A percentile compares a stretch with the other conserved stretches of the same genome.
phyloP scores from a whole-genome alignment of 2,797 vertebrate genomes.

The Bufotes viridis region DNA sequence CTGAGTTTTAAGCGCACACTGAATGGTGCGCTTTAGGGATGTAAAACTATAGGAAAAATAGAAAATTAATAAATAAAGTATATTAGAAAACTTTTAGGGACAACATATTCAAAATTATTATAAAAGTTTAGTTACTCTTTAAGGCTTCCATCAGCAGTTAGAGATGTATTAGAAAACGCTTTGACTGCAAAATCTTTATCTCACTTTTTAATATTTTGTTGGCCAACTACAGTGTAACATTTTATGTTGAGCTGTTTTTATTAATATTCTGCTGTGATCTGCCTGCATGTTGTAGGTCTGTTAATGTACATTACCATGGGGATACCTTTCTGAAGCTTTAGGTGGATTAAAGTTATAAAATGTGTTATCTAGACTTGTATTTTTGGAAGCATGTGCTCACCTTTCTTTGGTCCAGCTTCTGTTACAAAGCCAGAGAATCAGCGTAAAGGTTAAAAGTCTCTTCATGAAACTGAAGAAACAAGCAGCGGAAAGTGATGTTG shows the following conservation, averaged over 20 bases:
- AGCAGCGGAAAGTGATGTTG: background rate
- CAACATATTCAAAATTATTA: no score
- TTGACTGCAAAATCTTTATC: no score
- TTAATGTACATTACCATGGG: background rate
- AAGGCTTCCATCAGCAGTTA: no score
- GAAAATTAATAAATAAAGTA: no score
- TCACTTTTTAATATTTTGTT: background rate
- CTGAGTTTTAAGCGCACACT: no score
- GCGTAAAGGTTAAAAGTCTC: slow-evolving; percentile 40
- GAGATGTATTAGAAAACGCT: no score
- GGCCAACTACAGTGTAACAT: background rate
- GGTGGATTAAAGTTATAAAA: slow-evolving; percentile 14
- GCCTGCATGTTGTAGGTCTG: background rate
- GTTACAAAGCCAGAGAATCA: slow-evolving; percentile 17
- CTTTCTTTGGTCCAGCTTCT: slow-evolving; percentile 5
- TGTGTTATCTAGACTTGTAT: slow-evolving; percentile 3
- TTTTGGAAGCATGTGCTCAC: slow-evolving; percentile 31
- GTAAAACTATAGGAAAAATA: no score
- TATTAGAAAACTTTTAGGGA: no score
- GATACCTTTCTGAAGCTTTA: slow-evolving; percentile 2
- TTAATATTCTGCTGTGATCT: background rate
- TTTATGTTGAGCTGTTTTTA: background rate
- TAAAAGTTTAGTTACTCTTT: no score
- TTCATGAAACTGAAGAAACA: slow-evolving; percentile 8
- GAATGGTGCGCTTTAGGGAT: no score